Percentiles rank a stretch among this genome's conserved stretches.
Evolutionary conservation across 2,888 invertebrate species (phyloP).

Genomic region (Ametastegia equiseti): DNA sequence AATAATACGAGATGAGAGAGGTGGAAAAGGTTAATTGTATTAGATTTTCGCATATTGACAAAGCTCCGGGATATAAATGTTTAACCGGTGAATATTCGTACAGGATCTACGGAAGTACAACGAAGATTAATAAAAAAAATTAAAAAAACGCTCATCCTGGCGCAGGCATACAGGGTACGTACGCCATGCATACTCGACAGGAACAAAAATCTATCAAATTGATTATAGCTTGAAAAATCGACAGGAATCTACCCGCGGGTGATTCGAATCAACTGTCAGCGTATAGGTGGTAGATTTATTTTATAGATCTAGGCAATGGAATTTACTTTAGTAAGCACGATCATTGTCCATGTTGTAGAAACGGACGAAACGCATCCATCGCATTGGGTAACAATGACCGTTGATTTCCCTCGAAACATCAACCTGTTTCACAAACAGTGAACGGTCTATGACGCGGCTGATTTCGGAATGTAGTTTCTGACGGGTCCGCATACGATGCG

Average conservation of each 20-base stretch:
- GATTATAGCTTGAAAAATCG: background rate
- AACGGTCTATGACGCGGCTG: slow-evolving; percentile 29
- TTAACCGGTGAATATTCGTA: background rate
- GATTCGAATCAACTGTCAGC: background rate
- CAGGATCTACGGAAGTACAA: background rate
- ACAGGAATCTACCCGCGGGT: background rate
- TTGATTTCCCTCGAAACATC: slow-evolving; percentile 41
- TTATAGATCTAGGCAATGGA: slow-evolving; percentile 4
- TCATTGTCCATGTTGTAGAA: background rate
- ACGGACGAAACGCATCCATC: slow-evolving; percentile 39
- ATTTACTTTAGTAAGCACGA: slow-evolving; percentile 1
- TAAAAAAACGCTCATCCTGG: background rate
- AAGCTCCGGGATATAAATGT: background rate
- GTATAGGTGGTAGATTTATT: background rate
- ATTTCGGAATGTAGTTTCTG: slow-evolving; percentile 29
- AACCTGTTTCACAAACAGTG: slow-evolving; percentile 35
- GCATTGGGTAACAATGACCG: slow-evolving; percentile 39
- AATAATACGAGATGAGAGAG: background rate
- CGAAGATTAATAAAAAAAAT: background rate
- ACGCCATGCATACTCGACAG: too few species aligned
- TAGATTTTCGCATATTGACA: background rate
- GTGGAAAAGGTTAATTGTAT: background rate
- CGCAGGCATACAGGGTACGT: background rate
- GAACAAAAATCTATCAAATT: background rate
- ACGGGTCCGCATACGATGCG: background rate